Evolutionary conservation across 2,797 vertebrate genomes (phyloP), one percentile per base, ranked within the genome.

Genomic region (Sebastes trivittatus): DNA sequence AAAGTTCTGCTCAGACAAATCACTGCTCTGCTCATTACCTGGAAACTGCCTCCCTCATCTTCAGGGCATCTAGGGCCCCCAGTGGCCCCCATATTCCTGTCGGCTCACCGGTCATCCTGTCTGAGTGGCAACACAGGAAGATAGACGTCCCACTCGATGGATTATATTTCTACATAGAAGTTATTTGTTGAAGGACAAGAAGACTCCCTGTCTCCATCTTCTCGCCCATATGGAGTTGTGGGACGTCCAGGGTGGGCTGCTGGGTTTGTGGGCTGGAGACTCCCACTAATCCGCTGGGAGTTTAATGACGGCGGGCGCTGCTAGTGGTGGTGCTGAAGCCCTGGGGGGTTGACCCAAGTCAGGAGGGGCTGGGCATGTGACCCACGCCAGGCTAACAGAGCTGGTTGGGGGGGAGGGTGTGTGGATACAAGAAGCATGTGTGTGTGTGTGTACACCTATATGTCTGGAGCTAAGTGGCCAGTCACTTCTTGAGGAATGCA

Each of bases 311-410:
- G 75, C 74, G 80, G 89, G 75, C 88, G 81, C 60, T 36, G 81
- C 74, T 58, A 90, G 89, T 90, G 78, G 90, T 76, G 90, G 93
- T 77, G 90, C 92, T 84, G 60, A 90, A 92, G 82, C 76, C 88
- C 91, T 90, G 22, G 79, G 92, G 94, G 87, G 86, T 86, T 92
- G 89, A 86, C 90, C 87, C 59, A 85, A 91, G 93, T 90, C 89
- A 92, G 90, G 93, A 88, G 84, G 94, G 94, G 94, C 72, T 83
- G 94, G 86, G 87, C 94, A 94, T 92, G 90, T 91, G 94, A 96
- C 86, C 92, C 83, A 77, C 75, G 89, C 73, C 8, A 27, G 75
- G 90, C 68, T 84, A 77, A 86, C 56, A 89, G 16, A 77, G 66
- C 82, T 83, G 66, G 68, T 54, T 85, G 85, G 87, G 88, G 88